Percentiles rank a stretch among this genome's conserved stretches.
Conservation (phyloP, 2,113 vertebrate species). For the Calonectris borealis region DNA sequence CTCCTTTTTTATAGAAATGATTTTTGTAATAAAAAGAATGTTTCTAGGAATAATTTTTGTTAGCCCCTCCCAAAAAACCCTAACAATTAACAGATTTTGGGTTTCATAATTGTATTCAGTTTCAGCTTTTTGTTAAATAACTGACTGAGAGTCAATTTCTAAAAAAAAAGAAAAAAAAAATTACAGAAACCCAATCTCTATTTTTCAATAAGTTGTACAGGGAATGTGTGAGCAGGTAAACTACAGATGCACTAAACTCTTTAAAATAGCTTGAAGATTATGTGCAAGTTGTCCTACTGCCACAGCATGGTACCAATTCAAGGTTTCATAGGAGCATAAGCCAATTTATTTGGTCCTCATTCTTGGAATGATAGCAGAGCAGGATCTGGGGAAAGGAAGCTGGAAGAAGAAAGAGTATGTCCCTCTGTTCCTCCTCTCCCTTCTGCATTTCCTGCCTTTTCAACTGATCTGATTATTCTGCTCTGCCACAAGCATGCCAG, state of each 20-base stretch:
- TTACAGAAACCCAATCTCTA: neutral
- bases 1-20: neutral
- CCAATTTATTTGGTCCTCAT: neutral
- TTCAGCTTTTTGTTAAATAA: neutral
- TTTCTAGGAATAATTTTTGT: neutral
- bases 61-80: rapidly evolving
- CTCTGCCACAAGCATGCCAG: neutral
- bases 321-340: neutral
- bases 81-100: neutral
- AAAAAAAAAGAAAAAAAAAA: neutral
- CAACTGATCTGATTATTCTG: neutral
- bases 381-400: neutral
- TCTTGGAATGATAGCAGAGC: neutral
- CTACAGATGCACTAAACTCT: neutral
- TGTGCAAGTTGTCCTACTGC: neutral
- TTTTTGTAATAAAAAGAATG: neutral
- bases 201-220: neutral
- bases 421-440: neutral
- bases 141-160: neutral
- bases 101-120: neutral
- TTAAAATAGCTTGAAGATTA: neutral
- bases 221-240: neutral
- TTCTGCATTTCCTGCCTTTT: neutral
- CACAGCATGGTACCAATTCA: neutral
- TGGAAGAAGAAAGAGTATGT: neutral